Conservation (phyloP, 2,113 vertebrate genomes). For the Oncorhynchus mykiss region DNA sequence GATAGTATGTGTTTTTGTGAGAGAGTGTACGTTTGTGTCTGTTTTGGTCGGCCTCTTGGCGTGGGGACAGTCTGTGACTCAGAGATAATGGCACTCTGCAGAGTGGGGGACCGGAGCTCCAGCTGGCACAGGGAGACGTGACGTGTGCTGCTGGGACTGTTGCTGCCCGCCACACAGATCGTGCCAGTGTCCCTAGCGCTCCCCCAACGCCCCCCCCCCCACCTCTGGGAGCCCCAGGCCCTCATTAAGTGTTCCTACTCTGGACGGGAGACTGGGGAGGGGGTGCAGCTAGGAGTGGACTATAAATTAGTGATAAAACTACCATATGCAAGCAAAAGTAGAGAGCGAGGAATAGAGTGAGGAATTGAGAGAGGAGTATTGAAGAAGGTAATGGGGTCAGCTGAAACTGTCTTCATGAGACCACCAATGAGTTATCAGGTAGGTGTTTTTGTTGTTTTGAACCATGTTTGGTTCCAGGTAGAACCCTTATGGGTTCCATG, state of each 20-base stretch:
- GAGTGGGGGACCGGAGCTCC: conserved; percentile 47
- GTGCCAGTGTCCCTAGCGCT: too few species aligned
- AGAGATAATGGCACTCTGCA: conserved; percentile 72
- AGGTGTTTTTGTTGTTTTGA: neutral
- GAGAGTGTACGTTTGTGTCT: conserved; percentile 19
- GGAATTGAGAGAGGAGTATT: neutral
- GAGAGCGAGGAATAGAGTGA: neutral
- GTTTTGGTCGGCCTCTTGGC: conserved; percentile 51
- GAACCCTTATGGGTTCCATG: neutral
- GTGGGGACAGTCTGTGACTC: conserved; percentile 71
- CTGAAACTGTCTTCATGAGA: neutral
- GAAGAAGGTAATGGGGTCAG: conserved; percentile 4
- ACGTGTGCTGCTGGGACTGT: conserved; percentile 6
- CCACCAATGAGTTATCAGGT: neutral
- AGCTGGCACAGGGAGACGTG: conserved; percentile 43
- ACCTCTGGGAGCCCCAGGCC: conserved; percentile 10
- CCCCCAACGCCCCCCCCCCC: conserved; percentile 17
- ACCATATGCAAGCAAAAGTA: conserved; percentile 3
- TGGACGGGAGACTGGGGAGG: conserved; percentile 32
- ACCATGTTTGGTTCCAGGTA: neutral
- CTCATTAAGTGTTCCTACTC: conserved; percentile 7
- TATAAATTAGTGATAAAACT: conserved; percentile 32
- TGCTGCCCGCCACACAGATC: neutral
- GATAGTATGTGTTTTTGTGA: conserved; percentile 2
- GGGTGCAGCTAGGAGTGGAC: conserved; percentile 9